Evolutionary conservation across 2,113 vertebrate genomes (phyloP).

Genomic region (Mystacornis crossleyi): DNA sequence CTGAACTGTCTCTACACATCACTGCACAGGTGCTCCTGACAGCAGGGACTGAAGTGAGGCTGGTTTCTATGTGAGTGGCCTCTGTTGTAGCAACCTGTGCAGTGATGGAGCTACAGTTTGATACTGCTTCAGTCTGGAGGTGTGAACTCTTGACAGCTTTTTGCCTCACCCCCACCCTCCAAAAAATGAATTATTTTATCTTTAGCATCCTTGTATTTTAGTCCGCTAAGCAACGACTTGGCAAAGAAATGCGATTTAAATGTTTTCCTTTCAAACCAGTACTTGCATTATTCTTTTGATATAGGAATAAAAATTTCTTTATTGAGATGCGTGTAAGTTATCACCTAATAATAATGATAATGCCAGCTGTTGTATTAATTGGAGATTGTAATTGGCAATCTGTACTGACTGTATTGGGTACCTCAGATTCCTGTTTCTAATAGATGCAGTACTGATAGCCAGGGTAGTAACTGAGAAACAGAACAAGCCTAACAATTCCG

Average conservation of each 20-base stretch:
- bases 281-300: background rate
- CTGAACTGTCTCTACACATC: accelerated
- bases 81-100: background rate
- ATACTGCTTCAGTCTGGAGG: background rate
- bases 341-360: background rate
- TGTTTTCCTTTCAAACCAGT: background rate
- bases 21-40: accelerated
- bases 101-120: background rate
- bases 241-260: background rate
- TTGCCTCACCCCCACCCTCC: background rate
- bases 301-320: background rate
- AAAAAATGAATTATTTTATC: background rate
- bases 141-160: background rate
- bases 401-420: background rate
- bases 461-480: background rate
- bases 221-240: background rate
- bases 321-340: background rate
- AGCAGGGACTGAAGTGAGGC: background rate
- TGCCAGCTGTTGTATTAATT: background rate
- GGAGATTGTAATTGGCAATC: background rate
- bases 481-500: background rate
- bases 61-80: accelerated
- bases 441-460: background rate
- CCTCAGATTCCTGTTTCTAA: background rate
- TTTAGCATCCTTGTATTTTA: background rate